A percentile compares a stretch with the other conserved stretches of the same genome.
phyloP scores from a whole-genome alignment of 1,140 invertebrate species.

The Bombus impatiens region DNA sequence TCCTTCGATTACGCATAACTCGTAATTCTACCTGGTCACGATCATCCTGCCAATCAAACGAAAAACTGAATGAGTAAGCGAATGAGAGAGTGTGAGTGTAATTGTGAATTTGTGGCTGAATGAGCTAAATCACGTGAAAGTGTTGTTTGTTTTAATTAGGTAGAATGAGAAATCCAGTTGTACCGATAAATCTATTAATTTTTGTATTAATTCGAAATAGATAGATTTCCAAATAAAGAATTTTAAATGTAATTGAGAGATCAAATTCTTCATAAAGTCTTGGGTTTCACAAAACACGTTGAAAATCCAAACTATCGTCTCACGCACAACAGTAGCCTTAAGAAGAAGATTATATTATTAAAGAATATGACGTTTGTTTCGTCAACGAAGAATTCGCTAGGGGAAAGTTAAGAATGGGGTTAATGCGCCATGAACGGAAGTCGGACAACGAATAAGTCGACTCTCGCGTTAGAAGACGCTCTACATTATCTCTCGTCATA shows the following conservation, averaged over 20 bases:
- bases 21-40: conserved; percentile 9
- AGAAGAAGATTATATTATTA: no score
- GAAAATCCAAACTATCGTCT: neutral
- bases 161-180: neutral
- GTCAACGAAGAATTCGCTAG: conserved; percentile 16
- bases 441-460: neutral
- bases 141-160: neutral
- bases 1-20: neutral
- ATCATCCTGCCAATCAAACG: conserved; percentile 17
- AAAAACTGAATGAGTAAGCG: neutral
- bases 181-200: neutral
- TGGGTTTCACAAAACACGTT: no score
- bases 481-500: neutral
- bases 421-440: conserved; percentile 18
- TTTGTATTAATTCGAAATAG: neutral
- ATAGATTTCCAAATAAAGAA: no score
- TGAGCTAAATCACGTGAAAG: neutral
- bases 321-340: no score
- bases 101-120: neutral
- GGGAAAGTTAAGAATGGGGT: conserved; percentile 4
- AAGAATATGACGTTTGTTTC: no score
- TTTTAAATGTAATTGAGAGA: no score
- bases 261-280: no score
- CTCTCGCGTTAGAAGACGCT: neutral
- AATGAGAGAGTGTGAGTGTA: neutral